Evolutionary conservation across 2,888 invertebrate species (phyloP).

Genomic region (Dynastes maya): DNA sequence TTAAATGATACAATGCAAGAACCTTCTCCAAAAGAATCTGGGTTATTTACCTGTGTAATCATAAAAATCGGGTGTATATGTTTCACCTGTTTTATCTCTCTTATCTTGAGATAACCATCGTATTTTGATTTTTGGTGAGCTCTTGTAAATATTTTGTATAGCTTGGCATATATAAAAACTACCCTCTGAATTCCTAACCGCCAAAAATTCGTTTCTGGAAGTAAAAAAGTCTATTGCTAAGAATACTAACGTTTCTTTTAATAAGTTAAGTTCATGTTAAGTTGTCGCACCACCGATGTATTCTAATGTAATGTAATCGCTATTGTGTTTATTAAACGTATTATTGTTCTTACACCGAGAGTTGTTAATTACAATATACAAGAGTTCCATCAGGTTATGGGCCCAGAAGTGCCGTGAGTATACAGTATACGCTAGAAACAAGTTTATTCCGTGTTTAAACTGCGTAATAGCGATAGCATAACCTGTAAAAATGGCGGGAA

Average conservation of each 20-base stretch:
- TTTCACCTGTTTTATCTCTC: slow-evolving; percentile 77
- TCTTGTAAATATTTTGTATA: slow-evolving; percentile 91
- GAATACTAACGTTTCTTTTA: too few relatives aligned
- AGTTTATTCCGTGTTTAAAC: not conserved
- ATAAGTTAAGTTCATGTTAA: too few relatives aligned
- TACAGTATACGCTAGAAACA: not conserved
- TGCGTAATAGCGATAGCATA: not conserved
- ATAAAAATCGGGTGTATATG: slow-evolving; percentile 92
- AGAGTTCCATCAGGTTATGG: slow-evolving; percentile 5
- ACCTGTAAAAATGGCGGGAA: slow-evolving; percentile 6
- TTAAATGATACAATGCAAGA: slow-evolving; percentile 4
- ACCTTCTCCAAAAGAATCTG: not conserved
- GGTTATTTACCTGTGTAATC: slow-evolving; percentile 82
- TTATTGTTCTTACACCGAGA: too few relatives aligned
- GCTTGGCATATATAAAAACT: slow-evolving; percentile 92
- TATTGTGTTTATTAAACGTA: too few relatives aligned
- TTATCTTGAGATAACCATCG: slow-evolving; percentile 91
- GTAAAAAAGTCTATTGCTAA: not conserved
- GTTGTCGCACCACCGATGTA: too few relatives aligned
- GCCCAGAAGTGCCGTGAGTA: not conserved
- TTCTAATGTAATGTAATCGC: too few relatives aligned
- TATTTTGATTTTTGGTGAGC: slow-evolving; percentile 88
- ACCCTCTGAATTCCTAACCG: slow-evolving; percentile 92
- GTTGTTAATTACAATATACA: too few relatives aligned
- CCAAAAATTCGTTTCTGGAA: slow-evolving; percentile 87